phyloP scores from a whole-genome alignment of 2,113 vertebrate genomes.

The Muscicapa adusta region DNA sequence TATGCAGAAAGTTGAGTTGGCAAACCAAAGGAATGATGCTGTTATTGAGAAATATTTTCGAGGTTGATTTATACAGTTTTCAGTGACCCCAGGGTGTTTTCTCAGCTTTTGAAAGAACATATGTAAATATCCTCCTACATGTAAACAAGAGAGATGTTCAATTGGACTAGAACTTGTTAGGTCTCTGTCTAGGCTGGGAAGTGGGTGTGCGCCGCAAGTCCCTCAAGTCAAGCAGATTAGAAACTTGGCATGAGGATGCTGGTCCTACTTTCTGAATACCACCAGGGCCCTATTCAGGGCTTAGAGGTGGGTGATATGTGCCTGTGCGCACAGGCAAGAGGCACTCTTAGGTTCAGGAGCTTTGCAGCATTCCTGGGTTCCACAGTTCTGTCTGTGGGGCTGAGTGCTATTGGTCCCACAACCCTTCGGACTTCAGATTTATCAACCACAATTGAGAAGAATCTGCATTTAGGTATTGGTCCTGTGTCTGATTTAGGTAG shows the following conservation, averaged over 20 bases:
- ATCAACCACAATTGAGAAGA: not conserved
- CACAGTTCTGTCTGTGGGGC: not conserved
- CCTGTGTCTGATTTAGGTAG: not conserved
- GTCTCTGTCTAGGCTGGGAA: not conserved
- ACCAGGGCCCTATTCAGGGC: not conserved
- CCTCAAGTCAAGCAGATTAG: not conserved
- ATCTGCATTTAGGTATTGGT: not conserved
- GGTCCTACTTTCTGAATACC: not conserved
- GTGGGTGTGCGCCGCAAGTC: not conserved
- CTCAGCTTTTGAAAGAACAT: not conserved
- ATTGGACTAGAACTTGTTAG: rapidly evolving
- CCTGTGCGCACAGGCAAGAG: not conserved
- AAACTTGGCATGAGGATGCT: not conserved
- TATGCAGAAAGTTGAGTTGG: not conserved
- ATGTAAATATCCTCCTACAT: not conserved
- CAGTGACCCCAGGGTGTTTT: not conserved
- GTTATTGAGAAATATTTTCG: not conserved
- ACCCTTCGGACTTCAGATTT: not conserved
- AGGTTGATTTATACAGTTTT: not conserved
- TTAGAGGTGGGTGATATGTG: not conserved
- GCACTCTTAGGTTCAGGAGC: not conserved
- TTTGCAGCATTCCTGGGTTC: not conserved
- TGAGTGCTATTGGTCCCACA: not conserved
- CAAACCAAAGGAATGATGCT: not conserved
- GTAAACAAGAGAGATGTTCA: not conserved